These are phyloP conservation scores for Amphipoea lucens DNA, from an alignment of 2,888 invertebrate genomes.

Conservation along the genomic window DNA sequence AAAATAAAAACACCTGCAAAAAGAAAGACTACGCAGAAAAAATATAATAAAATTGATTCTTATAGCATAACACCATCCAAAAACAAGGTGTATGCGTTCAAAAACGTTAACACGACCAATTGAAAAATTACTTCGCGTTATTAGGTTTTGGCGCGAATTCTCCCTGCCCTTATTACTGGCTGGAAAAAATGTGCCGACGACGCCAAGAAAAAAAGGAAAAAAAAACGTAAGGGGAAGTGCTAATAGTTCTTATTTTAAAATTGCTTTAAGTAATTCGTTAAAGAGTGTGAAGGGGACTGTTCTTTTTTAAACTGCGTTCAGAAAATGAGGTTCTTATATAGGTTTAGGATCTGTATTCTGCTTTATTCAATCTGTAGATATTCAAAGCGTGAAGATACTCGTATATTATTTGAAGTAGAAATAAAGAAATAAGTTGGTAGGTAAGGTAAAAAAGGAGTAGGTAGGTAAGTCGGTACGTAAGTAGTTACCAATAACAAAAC, in stretches of 20 bases:
- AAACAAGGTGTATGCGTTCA: constrained; percentile 69
- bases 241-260: constrained; percentile 62
- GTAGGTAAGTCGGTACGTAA: too few relatives aligned
- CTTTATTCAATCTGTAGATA: too few relatives aligned
- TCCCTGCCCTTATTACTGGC: constrained; percentile 81
- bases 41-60: not conserved
- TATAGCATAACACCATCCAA: constrained; percentile 71
- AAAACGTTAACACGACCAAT: constrained; percentile 83
- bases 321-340: not conserved
- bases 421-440: too few relatives aligned
- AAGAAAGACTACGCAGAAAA: not conserved
- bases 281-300: constrained; percentile 46
- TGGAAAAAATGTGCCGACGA: constrained; percentile 58
- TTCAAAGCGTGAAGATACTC: not conserved
- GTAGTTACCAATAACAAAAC: not conserved
- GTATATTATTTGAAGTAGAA: not conserved
- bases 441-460: too few relatives aligned
- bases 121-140: constrained; percentile 89
- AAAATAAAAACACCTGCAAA: not conserved
- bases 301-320: constrained; percentile 18
- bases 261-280: constrained; percentile 58
- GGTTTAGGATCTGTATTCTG: not conserved
- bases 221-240: constrained; percentile 41
- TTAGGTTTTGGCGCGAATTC: constrained; percentile 85
- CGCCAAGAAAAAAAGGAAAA: constrained; percentile 73